A percentile compares a stretch with the other conserved stretches of the same genome.
phyloP scores from a whole-genome alignment of 1,140 invertebrate species.

The Euura saliciscinereae region DNA sequence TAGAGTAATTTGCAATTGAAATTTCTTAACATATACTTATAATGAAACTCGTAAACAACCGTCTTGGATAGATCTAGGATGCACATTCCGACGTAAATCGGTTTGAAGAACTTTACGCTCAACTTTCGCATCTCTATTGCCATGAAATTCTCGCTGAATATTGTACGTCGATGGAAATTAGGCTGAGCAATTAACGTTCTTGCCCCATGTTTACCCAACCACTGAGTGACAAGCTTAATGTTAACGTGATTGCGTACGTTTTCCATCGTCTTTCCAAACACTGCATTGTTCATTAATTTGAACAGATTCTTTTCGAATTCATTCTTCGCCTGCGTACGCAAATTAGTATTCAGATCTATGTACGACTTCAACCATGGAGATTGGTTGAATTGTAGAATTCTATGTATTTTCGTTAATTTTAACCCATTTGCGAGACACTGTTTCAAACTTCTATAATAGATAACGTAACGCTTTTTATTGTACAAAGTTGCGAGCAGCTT shows the following conservation, averaged over 20 bases:
- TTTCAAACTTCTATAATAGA: slow-evolving; percentile 51
- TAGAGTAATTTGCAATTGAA: slow-evolving; percentile 20
- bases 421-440: slow-evolving; percentile 43
- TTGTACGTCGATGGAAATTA: slow-evolving; percentile 44
- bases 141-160: slow-evolving; percentile 50
- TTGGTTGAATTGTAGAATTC: slow-evolving; percentile 52
- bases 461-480: slow-evolving; percentile 53
- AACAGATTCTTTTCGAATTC: slow-evolving; percentile 57
- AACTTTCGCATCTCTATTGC: slow-evolving; percentile 25
- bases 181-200: slow-evolving; percentile 46
- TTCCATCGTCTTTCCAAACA: slow-evolving; percentile 58
- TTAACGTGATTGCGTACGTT: slow-evolving; percentile 45
- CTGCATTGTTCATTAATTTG: slow-evolving; percentile 55
- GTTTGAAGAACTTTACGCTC: slow-evolving; percentile 28
- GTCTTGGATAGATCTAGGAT: slow-evolving; percentile 28
- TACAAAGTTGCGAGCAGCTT: slow-evolving; percentile 49
- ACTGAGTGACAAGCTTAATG: slow-evolving; percentile 42
- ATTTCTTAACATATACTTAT: slow-evolving; percentile 33
- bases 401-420: slow-evolving; percentile 47
- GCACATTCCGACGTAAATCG: slow-evolving; percentile 24
- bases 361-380: slow-evolving; percentile 46
- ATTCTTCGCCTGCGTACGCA: slow-evolving; percentile 39
- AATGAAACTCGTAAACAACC: slow-evolving; percentile 44
- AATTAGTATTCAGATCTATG: slow-evolving; percentile 51
- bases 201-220: slow-evolving; percentile 30